A percentile compares a stretch with the other conserved stretches of the same genome.
Evolutionary conservation across 2,113 vertebrate genomes (phyloP).

Genomic region (Spea bombifrons): DNA sequence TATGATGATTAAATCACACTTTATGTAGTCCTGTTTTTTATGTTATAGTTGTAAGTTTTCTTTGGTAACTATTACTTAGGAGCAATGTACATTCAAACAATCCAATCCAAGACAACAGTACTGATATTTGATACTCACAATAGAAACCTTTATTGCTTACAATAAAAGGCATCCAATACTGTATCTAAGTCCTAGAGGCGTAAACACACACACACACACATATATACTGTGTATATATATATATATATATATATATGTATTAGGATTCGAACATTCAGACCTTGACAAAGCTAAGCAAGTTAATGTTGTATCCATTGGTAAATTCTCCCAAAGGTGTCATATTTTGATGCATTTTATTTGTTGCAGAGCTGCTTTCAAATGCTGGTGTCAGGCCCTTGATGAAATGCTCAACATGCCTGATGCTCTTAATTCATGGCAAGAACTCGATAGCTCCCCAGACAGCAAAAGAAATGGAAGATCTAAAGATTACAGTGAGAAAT

Average conservation of each 20-base stretch:
- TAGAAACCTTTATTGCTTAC: too few species aligned
- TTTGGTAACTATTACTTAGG: too few species aligned
- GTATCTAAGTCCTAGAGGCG: not conserved
- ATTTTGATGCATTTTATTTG: conserved; percentile 48
- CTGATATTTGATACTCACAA: too few species aligned
- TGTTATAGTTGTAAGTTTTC: too few species aligned
- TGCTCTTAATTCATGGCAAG: conserved; percentile 78
- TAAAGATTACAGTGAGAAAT: conserved; percentile 68
- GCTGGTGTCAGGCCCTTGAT: conserved; percentile 87
- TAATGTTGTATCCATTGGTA: conserved; percentile 18
- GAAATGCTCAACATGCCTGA: conserved; percentile 70
- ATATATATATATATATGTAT: not conserved
- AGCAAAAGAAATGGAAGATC: conserved; percentile 45
- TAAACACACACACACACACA: not conserved
- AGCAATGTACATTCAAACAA: too few species aligned
- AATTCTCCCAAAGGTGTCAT: conserved; percentile 37
- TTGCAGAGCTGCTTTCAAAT: conserved; percentile 78
- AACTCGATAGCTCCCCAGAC: conserved; percentile 57
- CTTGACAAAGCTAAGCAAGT: conserved; percentile 11
- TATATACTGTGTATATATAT: conserved; percentile 2
- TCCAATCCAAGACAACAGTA: too few species aligned
- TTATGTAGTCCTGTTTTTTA: too few species aligned
- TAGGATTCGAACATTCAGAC: not conserved
- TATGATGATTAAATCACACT: too few species aligned
- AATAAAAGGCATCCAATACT: too few species aligned